Evolutionary conservation across 2,113 vertebrate genomes (phyloP).

Genomic region (Ictidomys tridecemlineatus): DNA sequence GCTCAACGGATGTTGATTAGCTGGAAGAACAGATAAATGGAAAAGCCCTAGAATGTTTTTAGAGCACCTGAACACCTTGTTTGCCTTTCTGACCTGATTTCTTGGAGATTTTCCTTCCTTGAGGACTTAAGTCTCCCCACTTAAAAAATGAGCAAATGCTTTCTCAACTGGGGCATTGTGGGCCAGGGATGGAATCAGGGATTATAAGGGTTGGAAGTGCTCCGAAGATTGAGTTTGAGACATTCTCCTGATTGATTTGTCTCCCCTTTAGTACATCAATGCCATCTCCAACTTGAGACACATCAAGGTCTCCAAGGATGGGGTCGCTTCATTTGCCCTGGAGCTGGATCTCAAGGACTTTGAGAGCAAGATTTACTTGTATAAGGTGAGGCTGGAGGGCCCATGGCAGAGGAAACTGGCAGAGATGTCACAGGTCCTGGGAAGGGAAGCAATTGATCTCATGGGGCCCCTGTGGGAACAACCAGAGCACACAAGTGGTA

Average conservation of each 20-base stretch:
- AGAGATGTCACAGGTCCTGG: constrained; percentile 47
- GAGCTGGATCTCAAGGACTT: constrained; percentile 92
- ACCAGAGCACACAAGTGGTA: background rate
- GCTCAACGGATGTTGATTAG: background rate
- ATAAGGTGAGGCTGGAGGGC: constrained; percentile 90
- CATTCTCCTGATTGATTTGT: background rate
- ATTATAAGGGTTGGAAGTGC: background rate
- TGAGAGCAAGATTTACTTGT: constrained; percentile 91
- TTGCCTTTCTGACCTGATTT: background rate
- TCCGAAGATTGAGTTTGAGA: background rate
- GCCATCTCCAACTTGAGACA: constrained; percentile 89
- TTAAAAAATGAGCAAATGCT: background rate
- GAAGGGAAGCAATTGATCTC: too few species aligned
- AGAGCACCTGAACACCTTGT: background rate
- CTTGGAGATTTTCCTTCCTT: background rate
- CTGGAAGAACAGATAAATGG: background rate
- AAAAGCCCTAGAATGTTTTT: background rate
- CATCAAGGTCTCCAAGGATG: constrained; percentile 88
- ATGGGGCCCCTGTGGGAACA: background rate
- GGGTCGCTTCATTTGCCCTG: constrained; percentile 89
- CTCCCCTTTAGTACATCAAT: constrained; percentile 88
- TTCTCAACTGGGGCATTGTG: fast-evolving
- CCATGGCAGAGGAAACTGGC: fast-evolving
- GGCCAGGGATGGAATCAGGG: background rate
- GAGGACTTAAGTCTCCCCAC: background rate